Evolutionary conservation across 1,140 invertebrate species (phyloP).

Genomic region (Temnothorax nylanderi): DNA sequence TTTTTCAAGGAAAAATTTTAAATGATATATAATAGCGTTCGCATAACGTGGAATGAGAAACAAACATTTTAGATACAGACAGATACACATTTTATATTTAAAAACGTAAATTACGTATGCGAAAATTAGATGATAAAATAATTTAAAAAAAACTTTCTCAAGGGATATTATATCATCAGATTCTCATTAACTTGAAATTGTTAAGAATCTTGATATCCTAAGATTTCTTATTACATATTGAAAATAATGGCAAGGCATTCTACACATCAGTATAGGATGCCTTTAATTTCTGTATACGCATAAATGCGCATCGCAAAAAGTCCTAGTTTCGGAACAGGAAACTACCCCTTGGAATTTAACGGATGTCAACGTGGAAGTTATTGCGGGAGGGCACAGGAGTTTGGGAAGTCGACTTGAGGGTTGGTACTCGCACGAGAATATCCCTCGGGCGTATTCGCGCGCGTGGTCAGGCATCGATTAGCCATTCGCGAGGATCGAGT

Average conservation of each 20-base stretch:
- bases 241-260: background rate
- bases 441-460: constrained; percentile 60
- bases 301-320: constrained; percentile 32
- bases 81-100: background rate
- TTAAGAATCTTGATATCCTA: background rate
- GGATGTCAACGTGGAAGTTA: constrained; percentile 69
- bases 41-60: background rate
- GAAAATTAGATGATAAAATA: background rate
- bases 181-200: background rate
- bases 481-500: constrained; percentile 69
- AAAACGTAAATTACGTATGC: background rate
- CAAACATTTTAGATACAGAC: background rate
- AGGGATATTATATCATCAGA: background rate
- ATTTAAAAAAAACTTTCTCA: background rate
- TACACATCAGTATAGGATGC: background rate
- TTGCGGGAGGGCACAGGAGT: constrained; percentile 44
- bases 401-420: constrained; percentile 57
- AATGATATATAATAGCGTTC: background rate
- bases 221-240: background rate
- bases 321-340: constrained; percentile 42
- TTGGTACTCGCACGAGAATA: constrained; percentile 45
- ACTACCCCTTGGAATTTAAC: constrained; percentile 55
- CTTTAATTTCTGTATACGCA: constrained; percentile 16
- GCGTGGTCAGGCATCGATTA: constrained; percentile 74
- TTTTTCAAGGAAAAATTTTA: background rate